phyloP scores from a whole-genome alignment of 2,797 vertebrate genomes.

The Otolemur crassicaudatus region DNA sequence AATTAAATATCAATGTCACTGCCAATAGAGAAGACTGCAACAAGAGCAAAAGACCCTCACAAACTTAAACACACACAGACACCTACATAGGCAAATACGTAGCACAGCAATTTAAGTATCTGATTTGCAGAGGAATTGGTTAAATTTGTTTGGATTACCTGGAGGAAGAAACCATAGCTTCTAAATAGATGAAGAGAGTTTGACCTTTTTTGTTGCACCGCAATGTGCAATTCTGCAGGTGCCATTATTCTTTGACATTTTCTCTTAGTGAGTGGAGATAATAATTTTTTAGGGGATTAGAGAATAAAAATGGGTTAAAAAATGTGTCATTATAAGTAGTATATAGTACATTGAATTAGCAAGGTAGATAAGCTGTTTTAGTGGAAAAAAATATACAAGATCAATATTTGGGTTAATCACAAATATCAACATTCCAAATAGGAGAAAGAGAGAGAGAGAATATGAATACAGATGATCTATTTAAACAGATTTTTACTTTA shows the following conservation, averaged over 20 bases:
- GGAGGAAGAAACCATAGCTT: slow-evolving; percentile 62
- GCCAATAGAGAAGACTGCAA: slow-evolving; percentile 36
- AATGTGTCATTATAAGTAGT: not conserved
- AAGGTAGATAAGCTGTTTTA: slow-evolving; percentile 20
- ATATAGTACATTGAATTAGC: not conserved
- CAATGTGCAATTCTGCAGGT: slow-evolving; percentile 56
- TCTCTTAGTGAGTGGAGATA: slow-evolving; percentile 28
- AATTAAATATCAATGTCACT: slow-evolving; percentile 58
- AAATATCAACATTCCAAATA: slow-evolving; percentile 1
- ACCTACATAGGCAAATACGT: rapidly evolving
- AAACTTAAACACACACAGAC: not conserved
- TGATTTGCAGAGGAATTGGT: slow-evolving; percentile 48
- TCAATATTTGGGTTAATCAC: slow-evolving; percentile 45
- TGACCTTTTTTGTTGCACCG: slow-evolving; percentile 37
- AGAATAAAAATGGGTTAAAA: not conserved
- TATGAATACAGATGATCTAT: not conserved
- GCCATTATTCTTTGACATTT: slow-evolving; percentile 41
- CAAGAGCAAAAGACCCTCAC: slow-evolving; percentile 7
- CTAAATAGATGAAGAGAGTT: slow-evolving; percentile 49
- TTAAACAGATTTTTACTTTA: slow-evolving; percentile 71
- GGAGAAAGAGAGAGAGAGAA: not conserved
- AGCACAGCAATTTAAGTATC: not conserved
- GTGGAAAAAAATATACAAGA: slow-evolving; percentile 44
- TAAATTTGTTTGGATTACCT: slow-evolving; percentile 52
- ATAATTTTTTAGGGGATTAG: not conserved